Conservation (phyloP, 2,797 vertebrate species). For the Paratrypauchen microcephalus region DNA sequence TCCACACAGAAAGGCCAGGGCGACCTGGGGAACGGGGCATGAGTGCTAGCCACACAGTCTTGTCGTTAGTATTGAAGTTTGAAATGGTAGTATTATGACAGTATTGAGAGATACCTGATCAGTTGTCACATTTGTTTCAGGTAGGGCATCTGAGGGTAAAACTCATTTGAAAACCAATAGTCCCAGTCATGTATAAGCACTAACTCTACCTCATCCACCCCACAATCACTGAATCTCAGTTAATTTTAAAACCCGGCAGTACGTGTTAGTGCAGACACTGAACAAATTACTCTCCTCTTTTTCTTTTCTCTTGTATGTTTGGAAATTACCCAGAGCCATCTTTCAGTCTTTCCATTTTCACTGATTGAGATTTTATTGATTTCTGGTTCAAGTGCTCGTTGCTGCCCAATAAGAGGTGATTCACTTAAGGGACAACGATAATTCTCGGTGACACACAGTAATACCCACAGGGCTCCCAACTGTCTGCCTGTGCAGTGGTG, state of each 20-base stretch:
- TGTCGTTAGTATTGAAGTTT: neutral
- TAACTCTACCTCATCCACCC: conserved; percentile 11
- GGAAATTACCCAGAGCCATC: conserved; percentile 46
- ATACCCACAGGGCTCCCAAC: conserved; percentile 59
- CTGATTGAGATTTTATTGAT: conserved; percentile 75
- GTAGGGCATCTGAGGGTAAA: neutral
- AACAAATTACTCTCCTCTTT: conserved; percentile 45
- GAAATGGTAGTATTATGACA: neutral
- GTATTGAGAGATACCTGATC: neutral
- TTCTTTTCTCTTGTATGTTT: conserved; percentile 37
- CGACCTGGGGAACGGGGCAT: too few species aligned
- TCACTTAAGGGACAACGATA: conserved; percentile 66
- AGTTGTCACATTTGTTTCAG: neutral
- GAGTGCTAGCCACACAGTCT: neutral
- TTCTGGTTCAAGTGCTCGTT: conserved; percentile 69
- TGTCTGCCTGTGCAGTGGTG: conserved; percentile 56
- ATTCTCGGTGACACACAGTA: conserved; percentile 69
- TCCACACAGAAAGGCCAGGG: too few species aligned
- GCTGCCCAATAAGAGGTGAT: conserved; percentile 67
- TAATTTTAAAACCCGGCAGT: conserved; percentile 26
- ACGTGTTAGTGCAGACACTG: conserved; percentile 25
- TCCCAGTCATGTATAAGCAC: neutral
- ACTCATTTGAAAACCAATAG: neutral
- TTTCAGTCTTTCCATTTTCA: conserved; percentile 45
- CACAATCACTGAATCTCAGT: conserved; percentile 38